A percentile compares a stretch with the other conserved stretches of the same genome.
Conservation (phyloP, 1,140 invertebrate genomes). For the Euwallacea similis region DNA sequence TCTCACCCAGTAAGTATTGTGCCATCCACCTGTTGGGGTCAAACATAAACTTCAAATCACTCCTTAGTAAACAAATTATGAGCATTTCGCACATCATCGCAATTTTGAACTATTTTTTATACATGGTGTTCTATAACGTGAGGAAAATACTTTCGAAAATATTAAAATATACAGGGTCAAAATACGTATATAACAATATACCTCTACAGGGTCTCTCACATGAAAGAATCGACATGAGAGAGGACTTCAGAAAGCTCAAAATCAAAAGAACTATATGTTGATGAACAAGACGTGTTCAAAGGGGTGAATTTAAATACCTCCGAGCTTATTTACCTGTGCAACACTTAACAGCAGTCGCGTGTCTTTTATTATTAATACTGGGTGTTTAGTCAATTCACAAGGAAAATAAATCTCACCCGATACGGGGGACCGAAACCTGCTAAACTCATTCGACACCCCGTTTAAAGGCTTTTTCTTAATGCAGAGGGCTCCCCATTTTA, state of each 20-base stretch:
- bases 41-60: background rate
- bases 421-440: conserved; percentile 10
- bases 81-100: background rate
- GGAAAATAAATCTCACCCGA: no score
- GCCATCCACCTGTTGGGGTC: background rate
- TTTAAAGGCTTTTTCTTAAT: conserved; percentile 31
- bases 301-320: conserved; percentile 33
- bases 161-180: no score
- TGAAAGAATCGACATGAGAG: no score
- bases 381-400: no score
- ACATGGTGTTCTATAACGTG: no score
- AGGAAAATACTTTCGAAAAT: no score
- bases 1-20: conserved; percentile 48
- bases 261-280: no score
- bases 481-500: conserved; percentile 29
- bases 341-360: conserved; percentile 4
- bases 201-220: no score
- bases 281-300: background rate
- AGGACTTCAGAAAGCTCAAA: no score
- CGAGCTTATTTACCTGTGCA: conserved; percentile 3
- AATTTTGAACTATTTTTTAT: background rate
- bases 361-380: background rate
- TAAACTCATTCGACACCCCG: conserved; percentile 35
- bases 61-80: background rate
- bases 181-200: no score